phyloP scores from a whole-genome alignment of 2,888 invertebrate species.

The Epistrophe eligans region DNA sequence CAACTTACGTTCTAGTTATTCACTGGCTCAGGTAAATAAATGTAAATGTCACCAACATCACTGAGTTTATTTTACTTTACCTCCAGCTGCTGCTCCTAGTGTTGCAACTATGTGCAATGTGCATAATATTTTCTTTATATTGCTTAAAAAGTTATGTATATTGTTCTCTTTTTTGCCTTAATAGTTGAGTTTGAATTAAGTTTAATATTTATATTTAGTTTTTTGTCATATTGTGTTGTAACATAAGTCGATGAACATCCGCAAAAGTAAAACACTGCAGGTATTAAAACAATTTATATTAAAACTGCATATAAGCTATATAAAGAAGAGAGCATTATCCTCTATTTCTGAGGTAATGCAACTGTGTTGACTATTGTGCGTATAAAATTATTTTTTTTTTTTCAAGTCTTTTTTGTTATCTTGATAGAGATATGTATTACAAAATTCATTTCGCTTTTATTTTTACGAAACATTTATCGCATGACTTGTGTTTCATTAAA shows the following conservation, averaged over 20 bases:
- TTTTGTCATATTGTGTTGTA: slow-evolving; percentile 5
- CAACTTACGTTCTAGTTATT: slow-evolving; percentile 25
- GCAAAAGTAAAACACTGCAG: neutral
- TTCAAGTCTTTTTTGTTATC: neutral
- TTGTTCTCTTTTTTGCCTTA: neutral
- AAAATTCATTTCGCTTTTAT: slow-evolving; percentile 49
- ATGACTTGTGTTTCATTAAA: slow-evolving; percentile 60
- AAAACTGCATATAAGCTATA: neutral
- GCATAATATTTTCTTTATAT: neutral
- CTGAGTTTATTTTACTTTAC: neutral
- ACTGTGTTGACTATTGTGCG: neutral
- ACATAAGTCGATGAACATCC: slow-evolving; percentile 32
- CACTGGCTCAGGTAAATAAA: slow-evolving; percentile 33
- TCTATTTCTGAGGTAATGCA: neutral
- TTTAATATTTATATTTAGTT: neutral
- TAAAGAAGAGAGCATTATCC: slow-evolving; percentile 31
- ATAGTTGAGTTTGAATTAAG: slow-evolving; percentile 1
- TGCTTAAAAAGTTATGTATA: neutral
- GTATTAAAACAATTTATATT: neutral
- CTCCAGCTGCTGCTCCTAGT: neutral
- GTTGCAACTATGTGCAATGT: neutral
- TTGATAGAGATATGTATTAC: neutral
- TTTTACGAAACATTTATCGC: slow-evolving; percentile 52
- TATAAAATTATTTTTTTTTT: neutral
- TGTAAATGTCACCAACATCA: neutral